phyloP scores from a whole-genome alignment of 1,140 invertebrate species.

The Rhagoletis zephyria region DNA sequence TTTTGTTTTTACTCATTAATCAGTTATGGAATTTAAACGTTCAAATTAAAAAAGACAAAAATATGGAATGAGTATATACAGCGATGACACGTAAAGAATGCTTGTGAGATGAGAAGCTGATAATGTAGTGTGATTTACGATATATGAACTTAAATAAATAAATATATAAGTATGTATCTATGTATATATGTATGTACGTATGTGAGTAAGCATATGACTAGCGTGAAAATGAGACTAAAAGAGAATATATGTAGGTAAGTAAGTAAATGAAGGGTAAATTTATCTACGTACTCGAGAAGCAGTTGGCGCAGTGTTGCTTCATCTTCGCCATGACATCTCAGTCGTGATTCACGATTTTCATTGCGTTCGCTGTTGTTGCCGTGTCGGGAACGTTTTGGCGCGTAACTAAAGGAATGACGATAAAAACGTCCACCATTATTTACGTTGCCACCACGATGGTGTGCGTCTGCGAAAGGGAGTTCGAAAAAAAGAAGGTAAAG shows the following conservation, averaged over 20 bases:
- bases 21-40: not conserved
- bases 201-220: not conserved
- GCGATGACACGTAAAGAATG: not conserved
- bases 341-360: constrained; percentile 68
- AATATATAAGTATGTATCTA: not conserved
- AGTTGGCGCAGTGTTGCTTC: constrained; percentile 73
- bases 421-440: constrained; percentile 71
- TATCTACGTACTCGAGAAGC: constrained; percentile 72
- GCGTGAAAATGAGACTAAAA: not conserved
- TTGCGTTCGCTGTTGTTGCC: constrained; percentile 70
- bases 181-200: not conserved
- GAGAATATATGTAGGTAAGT: not conserved
- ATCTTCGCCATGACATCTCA: constrained; percentile 74
- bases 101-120: constrained; percentile 28
- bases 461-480: constrained; percentile 67
- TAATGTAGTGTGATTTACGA: not conserved
- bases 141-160: not conserved
- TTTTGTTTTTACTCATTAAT: not conserved
- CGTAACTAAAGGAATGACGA: constrained; percentile 73
- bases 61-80: not conserved
- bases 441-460: constrained; percentile 67
- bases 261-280: constrained; percentile 7
- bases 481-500: too few species aligned
- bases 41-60: not conserved
- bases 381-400: constrained; percentile 69